These are phyloP conservation scores for Pachycephus smyrnensis DNA, from an alignment of 2,888 invertebrate genomes.

Conservation along the genomic window DNA sequence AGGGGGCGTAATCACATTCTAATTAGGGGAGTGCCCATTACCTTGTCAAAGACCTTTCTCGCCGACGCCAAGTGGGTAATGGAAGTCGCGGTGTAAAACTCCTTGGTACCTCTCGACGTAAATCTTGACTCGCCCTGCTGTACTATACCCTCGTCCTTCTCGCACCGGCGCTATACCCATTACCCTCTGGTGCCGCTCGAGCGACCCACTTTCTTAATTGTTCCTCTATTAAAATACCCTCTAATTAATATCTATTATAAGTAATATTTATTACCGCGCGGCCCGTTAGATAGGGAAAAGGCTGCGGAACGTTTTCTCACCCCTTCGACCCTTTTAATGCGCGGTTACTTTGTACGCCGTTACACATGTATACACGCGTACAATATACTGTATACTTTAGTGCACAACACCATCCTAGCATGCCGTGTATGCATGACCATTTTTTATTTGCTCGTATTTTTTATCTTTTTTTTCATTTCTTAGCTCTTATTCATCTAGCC, in stretches of 20 bases:
- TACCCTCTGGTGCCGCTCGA: slow-evolving; percentile 23
- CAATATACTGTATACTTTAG: neutral
- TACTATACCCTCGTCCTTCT: neutral
- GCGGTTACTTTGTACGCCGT: neutral
- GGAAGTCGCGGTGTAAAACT: slow-evolving; percentile 46
- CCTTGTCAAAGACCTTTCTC: slow-evolving; percentile 36
- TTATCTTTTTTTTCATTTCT: neutral
- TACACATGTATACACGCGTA: neutral
- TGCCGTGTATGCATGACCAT: neutral
- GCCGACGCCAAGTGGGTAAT: slow-evolving; percentile 35
- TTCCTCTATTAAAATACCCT: slow-evolving; percentile 58
- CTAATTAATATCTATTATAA: slow-evolving; percentile 58
- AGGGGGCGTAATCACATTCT: slow-evolving; percentile 29
- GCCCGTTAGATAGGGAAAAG: slow-evolving; percentile 31
- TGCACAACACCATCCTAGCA: neutral
- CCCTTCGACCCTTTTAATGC: slow-evolving; percentile 19
- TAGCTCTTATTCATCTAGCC: neutral
- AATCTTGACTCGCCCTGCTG: slow-evolving; percentile 33
- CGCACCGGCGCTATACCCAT: neutral
- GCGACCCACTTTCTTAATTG: slow-evolving; percentile 60
- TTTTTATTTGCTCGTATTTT: neutral
- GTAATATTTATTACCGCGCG: slow-evolving; percentile 49
- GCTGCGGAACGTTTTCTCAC: slow-evolving; percentile 20
- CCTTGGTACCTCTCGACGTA: slow-evolving; percentile 32
- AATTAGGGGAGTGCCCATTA: slow-evolving; percentile 47